Percentiles rank a stretch among this genome's conserved stretches.
Evolutionary conservation across 2,888 invertebrate species (phyloP).

Genomic region (Limnephilus marmoratus): DNA sequence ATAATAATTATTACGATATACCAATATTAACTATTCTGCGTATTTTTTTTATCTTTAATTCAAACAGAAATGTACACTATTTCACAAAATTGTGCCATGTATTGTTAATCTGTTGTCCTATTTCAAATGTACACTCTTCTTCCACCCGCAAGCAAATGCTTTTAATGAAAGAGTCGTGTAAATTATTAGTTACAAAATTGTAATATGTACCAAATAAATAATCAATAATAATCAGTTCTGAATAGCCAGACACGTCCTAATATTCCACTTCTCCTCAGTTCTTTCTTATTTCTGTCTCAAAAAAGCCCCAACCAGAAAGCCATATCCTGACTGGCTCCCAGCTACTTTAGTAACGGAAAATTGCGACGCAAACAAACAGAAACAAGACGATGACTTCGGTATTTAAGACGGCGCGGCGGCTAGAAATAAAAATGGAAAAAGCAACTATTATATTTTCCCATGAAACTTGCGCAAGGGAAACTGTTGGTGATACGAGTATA

Average conservation of each 20-base stretch:
- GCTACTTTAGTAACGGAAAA: neutral
- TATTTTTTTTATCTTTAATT: no score
- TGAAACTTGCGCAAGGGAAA: neutral
- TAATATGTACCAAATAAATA: no score
- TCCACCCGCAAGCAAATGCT: no score
- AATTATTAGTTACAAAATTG: no score
- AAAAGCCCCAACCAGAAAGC: neutral
- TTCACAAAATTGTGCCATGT: no score
- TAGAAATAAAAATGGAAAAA: neutral
- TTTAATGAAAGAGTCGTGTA: no score
- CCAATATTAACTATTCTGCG: no score
- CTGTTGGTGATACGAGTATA: neutral
- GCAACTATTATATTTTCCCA: neutral
- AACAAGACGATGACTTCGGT: neutral
- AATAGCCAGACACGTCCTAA: no score
- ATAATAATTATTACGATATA: no score
- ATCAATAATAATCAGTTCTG: neutral
- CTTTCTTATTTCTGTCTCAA: neutral
- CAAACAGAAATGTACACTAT: no score
- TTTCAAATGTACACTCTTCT: no score
- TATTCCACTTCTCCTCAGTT: neutral
- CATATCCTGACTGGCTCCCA: neutral
- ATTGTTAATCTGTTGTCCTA: no score
- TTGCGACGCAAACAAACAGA: neutral
- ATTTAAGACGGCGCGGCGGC: neutral